Conservation (phyloP, 1,140 invertebrate genomes). For the Melanaphis sacchari region DNA sequence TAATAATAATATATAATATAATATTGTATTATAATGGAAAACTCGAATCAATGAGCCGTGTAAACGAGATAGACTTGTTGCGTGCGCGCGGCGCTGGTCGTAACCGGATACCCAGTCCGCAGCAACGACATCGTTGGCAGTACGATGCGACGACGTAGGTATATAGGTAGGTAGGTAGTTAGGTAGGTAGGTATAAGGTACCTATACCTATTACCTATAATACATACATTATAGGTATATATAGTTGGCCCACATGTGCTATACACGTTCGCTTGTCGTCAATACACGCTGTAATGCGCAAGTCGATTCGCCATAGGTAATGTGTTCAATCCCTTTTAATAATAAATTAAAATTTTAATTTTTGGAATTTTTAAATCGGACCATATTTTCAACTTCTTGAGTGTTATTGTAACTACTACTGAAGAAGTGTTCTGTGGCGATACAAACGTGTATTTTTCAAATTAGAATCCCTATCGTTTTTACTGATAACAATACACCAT, state of each 20-base stretch:
- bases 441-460: background rate
- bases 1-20: background rate
- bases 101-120: conserved; percentile 33
- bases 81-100: background rate
- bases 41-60: conserved; percentile 53
- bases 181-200: too few relatives aligned
- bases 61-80: conserved; percentile 56
- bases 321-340: background rate
- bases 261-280: background rate
- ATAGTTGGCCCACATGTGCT: background rate
- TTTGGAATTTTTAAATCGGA: background rate
- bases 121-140: background rate
- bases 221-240: too few relatives aligned
- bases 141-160: background rate
- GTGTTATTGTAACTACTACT: background rate
- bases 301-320: background rate
- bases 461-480: background rate
- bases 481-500: background rate
- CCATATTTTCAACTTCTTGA: background rate
- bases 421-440: background rate
- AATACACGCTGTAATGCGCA: background rate
- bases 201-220: background rate
- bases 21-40: conserved; percentile 35
- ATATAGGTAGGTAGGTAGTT: too few relatives aligned
- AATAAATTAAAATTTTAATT: background rate